These are phyloP conservation scores for Calidris pygmaea DNA, from an alignment of 2,113 vertebrate species.

Conservation along the genomic window DNA sequence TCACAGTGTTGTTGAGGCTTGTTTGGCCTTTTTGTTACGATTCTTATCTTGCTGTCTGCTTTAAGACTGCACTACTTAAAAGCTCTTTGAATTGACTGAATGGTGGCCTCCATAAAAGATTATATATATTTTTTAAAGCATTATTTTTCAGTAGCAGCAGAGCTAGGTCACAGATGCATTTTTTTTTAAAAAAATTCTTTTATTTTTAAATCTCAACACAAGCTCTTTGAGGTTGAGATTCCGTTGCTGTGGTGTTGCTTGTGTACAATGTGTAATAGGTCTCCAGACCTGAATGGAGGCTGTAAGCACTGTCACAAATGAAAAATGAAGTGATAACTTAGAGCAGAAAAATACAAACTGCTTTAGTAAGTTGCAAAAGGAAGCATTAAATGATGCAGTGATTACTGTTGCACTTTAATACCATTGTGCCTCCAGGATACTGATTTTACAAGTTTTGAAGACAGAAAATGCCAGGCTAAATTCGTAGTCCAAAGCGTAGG, in stretches of 20 bases:
- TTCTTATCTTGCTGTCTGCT: background rate
- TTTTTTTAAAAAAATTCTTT: background rate
- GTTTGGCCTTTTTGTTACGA: background rate
- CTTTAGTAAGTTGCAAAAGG: constrained; percentile 15
- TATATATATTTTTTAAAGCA: background rate
- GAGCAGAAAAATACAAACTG: background rate
- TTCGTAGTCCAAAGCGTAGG: background rate
- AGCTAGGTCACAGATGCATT: background rate
- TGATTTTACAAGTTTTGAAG: background rate
- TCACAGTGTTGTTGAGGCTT: background rate
- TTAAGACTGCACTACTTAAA: background rate
- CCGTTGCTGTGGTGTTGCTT: background rate
- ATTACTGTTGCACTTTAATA: background rate
- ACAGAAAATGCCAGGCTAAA: constrained; percentile 25
- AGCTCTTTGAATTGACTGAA: background rate
- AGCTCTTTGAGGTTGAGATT: background rate
- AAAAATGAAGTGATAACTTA: constrained; percentile 2
- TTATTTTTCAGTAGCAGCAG: background rate
- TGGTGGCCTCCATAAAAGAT: background rate
- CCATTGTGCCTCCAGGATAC: background rate
- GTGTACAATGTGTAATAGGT: background rate
- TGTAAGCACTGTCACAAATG: background rate
- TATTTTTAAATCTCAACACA: background rate
- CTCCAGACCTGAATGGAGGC: background rate
- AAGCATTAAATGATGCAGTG: background rate